These are phyloP conservation scores for Phylloscopus collybita DNA, from an alignment of 2,797 vertebrate genomes.

Conservation along the genomic window DNA sequence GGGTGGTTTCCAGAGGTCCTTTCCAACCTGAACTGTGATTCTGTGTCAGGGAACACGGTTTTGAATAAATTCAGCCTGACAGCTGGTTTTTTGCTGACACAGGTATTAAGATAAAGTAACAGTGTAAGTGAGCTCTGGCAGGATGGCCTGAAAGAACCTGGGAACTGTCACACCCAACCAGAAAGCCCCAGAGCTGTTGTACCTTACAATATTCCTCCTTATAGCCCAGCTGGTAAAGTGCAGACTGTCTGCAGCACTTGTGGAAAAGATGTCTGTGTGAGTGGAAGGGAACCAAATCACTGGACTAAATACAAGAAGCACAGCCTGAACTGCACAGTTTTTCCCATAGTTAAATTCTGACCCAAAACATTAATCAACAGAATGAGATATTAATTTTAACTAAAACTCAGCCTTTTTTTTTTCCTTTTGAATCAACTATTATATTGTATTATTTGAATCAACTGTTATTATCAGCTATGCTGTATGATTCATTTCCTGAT, in stretches of 20 bases:
- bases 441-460: not conserved
- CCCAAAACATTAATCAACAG: not conserved
- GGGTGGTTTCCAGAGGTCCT: not conserved
- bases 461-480: not conserved
- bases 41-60: not conserved
- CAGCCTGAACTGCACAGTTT: not conserved
- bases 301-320: not conserved
- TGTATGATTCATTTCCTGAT: not conserved
- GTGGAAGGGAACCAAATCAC: not conserved
- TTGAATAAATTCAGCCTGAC: not conserved
- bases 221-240: not conserved
- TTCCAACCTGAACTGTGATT: not conserved
- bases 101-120: not conserved
- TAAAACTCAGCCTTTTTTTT: not conserved
- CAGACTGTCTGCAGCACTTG: not conserved
- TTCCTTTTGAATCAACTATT: not conserved
- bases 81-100: not conserved
- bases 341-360: not conserved
- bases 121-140: not conserved
- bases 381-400: not conserved
- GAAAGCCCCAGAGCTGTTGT: not conserved
- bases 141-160: not conserved
- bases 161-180: not conserved
- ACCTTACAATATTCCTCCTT: rapidly evolving
- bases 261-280: not conserved